A percentile compares a stretch with the other conserved stretches of the same genome.
These are phyloP conservation scores for Cosmia pyralina DNA, from an alignment of 2,888 invertebrate species.

Conservation along the genomic window DNA sequence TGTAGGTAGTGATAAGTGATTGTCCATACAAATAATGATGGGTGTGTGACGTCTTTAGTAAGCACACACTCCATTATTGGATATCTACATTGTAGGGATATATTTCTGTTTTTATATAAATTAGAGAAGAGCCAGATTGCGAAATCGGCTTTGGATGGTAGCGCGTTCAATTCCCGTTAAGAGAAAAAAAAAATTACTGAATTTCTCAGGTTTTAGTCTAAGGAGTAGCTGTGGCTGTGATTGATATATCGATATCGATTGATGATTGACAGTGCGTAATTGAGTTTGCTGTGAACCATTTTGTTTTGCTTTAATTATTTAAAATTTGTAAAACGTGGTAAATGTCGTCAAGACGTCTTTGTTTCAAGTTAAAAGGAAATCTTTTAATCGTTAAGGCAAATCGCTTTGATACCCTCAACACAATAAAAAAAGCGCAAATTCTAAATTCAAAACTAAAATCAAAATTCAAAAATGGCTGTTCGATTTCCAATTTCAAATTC, in stretches of 20 bases:
- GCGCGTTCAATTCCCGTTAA: slow-evolving; percentile 7
- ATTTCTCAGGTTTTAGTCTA: not conserved
- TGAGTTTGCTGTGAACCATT: not conserved
- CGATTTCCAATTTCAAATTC: slow-evolving; percentile 15
- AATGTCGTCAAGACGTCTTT: not conserved
- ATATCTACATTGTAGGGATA: no score
- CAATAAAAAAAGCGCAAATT: not conserved
- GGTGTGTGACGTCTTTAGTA: slow-evolving; percentile 2
- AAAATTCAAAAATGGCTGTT: not conserved
- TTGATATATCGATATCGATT: no score
- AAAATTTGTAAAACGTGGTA: not conserved
- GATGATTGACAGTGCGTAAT: no score
- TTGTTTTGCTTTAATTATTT: not conserved
- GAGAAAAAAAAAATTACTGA: not conserved
- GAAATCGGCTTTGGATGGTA: not conserved
- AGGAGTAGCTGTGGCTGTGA: no score
- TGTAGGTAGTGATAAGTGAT: not conserved
- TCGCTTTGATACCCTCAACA: not conserved
- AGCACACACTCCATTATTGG: not conserved
- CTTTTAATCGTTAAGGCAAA: not conserved
- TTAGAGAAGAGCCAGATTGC: no score
- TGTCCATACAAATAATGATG: slow-evolving; percentile 3
- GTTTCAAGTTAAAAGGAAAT: no score
- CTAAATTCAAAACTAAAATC: not conserved
- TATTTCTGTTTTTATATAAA: slow-evolving; percentile 6